These are phyloP conservation scores for Anisognathus igniventris DNA, from an alignment of 2,797 vertebrate species.

Conservation along the genomic window DNA sequence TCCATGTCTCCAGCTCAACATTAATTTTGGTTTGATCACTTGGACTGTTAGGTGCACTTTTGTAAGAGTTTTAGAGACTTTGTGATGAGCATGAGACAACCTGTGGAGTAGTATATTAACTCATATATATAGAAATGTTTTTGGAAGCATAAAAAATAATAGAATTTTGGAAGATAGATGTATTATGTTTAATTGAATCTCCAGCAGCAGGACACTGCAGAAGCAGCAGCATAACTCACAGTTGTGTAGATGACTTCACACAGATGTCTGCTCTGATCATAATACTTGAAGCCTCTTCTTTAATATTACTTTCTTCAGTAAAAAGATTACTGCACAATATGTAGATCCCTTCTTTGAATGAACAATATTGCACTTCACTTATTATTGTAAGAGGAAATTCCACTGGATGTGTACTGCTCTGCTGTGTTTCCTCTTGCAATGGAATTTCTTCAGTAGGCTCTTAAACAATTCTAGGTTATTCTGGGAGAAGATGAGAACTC, in stretches of 20 bases:
- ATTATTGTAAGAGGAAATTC: neutral
- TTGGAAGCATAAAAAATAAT: neutral
- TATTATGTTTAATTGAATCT: neutral
- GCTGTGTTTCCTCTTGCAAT: neutral
- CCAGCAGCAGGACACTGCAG: neutral
- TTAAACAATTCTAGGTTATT: neutral
- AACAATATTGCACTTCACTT: neutral
- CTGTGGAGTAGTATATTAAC: neutral
- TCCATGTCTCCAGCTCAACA: neutral
- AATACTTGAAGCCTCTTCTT: neutral
- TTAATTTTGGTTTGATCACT: neutral
- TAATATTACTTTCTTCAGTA: neutral
- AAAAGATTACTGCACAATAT: neutral
- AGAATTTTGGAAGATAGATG: neutral
- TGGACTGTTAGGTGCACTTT: neutral
- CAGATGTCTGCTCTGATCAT: neutral
- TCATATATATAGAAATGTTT: neutral
- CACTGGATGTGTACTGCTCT: neutral
- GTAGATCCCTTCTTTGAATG: neutral
- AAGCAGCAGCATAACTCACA: neutral
- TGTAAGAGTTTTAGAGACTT: neutral
- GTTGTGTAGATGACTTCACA: accelerated
- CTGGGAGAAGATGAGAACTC: neutral
- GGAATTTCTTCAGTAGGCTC: neutral
- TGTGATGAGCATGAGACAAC: neutral